A percentile compares a stretch with the other conserved stretches of the same genome.
Evolutionary conservation across 1,140 invertebrate genomes (phyloP).

Genomic region (Musca vetustissima): DNA sequence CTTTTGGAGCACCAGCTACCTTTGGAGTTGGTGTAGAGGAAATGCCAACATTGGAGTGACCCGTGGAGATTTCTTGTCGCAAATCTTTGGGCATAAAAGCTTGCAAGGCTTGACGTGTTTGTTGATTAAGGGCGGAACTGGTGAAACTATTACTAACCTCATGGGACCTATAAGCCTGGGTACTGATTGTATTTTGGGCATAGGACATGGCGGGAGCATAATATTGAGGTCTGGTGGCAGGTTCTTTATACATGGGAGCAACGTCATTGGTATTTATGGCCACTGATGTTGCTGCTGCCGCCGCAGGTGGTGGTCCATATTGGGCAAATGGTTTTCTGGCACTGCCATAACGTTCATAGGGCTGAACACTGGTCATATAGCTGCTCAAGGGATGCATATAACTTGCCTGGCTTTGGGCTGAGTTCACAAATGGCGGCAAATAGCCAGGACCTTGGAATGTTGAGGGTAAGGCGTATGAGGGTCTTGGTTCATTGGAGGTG

Average conservation of each 20-base stretch:
- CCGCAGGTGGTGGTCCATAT: slow-evolving; percentile 27
- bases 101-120: slow-evolving; percentile 44
- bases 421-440: neutral
- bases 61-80: slow-evolving; percentile 21
- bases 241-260: slow-evolving; percentile 47
- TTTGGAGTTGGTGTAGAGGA: too few species aligned
- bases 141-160: slow-evolving; percentile 25
- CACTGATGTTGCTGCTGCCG: slow-evolving; percentile 26
- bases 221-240: slow-evolving; percentile 40
- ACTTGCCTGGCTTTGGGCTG: neutral
- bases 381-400: slow-evolving; percentile 40
- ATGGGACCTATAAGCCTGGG: neutral
- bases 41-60: neutral
- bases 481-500: neutral
- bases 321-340: slow-evolving; percentile 19
- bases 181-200: slow-evolving; percentile 24
- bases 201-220: slow-evolving; percentile 46
- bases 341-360: slow-evolving; percentile 40
- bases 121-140: slow-evolving; percentile 14
- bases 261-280: slow-evolving; percentile 36
- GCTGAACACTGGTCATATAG: slow-evolving; percentile 48
- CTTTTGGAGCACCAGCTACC: neutral
- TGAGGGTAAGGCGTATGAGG: neutral
- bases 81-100: slow-evolving; percentile 49
- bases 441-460: slow-evolving; percentile 12